Evolutionary conservation across 2,113 vertebrate genomes (phyloP), one percentile per base, ranked within the genome.

Genomic region (Serilophus lunatus): DNA sequence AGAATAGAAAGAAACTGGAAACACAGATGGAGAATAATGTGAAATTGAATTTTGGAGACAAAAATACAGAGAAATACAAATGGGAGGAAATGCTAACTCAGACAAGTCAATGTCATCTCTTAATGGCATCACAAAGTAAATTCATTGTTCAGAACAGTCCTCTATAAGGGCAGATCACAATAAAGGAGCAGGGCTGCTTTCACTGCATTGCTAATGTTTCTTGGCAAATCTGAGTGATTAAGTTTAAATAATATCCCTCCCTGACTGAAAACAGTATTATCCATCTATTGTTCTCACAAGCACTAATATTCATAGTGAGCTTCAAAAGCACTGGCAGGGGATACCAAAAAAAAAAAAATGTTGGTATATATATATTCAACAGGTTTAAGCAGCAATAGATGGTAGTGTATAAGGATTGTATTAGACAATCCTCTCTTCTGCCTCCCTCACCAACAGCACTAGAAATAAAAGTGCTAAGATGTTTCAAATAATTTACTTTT

Each of bases 231-330:
- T 61, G 36, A 6, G 7, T 63, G 71, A 38, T 63, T 50, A 70
- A 63, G 51, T 88, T 96, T 65, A 61, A 63, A 91, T 82, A 92
- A 56, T 86, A 68, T 20, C 24, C 23, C 49, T 89, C 33, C 60
- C 49, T 87, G 63, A 38, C 44, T 81, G 56, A 78, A 69, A 88
- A 89, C 69, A 53, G 56, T 56, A 24, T 74, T 91, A 56, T 42
- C 77, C 82, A 85, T 95, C 86, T 96, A 77, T 53, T 92, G 56
- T 93, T 95, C 90, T 82, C 61, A 72, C 50, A 80, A 88, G 42
- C 75, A 42, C 24, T 81, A 44, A 56, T 25, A 12, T 90, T 86
- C 44, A 64, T 60, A 31, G 56, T 45, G 70, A 87, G 88, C 35
- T 76, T 80, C 51, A 69, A 45, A 86, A 81, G 63, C 65, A 26